These are phyloP conservation scores for Gavia stellata DNA, from an alignment of 2,113 vertebrate species.

Conservation along the genomic window DNA sequence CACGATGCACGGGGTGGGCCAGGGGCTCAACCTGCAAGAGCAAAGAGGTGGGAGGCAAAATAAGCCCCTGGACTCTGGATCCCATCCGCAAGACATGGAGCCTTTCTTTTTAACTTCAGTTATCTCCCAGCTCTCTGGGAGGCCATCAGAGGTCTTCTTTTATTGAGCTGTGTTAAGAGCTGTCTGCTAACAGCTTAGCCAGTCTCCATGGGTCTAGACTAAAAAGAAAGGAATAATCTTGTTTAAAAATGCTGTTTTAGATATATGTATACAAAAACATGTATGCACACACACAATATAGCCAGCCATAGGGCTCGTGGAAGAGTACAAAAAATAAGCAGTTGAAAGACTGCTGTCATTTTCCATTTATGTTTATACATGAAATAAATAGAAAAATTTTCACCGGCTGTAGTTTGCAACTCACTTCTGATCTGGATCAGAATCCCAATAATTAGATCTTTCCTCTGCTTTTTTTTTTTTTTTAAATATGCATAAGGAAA, in stretches of 20 bases:
- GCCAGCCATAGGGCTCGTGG: neutral
- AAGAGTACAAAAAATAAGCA: neutral
- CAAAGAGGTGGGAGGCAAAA: neutral
- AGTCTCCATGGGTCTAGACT: neutral
- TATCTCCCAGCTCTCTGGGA: neutral
- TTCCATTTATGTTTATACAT: neutral
- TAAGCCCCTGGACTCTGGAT: neutral
- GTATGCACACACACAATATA: neutral
- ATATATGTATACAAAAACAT: neutral
- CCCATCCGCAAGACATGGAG: neutral
- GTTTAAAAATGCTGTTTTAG: neutral
- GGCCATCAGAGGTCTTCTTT: neutral
- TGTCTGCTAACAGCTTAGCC: neutral
- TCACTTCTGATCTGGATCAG: neutral
- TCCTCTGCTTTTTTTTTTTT: neutral
- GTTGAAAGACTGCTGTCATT: neutral
- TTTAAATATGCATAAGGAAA: neutral
- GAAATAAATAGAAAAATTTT: neutral
- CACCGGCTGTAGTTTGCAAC: neutral
- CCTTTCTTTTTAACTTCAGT: neutral
- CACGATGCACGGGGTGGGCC: fast-evolving
- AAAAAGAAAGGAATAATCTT: neutral
- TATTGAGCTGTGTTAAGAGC: neutral
- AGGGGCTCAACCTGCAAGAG: neutral
- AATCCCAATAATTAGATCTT: neutral